phyloP scores from a whole-genome alignment of 2,797 vertebrate genomes.

The Thaleichthys pacificus region DNA sequence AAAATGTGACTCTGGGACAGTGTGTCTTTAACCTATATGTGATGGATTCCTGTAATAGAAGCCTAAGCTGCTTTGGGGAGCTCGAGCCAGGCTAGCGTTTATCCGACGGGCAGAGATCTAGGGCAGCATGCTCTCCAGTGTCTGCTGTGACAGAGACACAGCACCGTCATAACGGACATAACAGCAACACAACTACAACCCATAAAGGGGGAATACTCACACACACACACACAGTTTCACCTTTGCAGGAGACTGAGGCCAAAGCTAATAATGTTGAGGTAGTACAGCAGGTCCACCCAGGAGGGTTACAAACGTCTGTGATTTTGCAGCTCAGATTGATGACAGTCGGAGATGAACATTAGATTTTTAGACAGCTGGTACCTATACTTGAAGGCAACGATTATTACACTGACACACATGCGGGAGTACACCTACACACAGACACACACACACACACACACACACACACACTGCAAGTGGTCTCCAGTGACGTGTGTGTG shows the following conservation, averaged over 20 bases:
- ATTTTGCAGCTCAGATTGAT: background rate
- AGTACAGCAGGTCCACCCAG: background rate
- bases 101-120: constrained; percentile 40
- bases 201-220: background rate
- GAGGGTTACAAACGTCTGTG: background rate
- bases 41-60: constrained; percentile 35
- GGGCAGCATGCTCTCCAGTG: constrained; percentile 29
- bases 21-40: constrained; percentile 37
- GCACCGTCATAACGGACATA: background rate
- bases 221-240: background rate
- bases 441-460: constrained; percentile 7
- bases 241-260: background rate
- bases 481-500: background rate
- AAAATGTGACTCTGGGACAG: constrained; percentile 26
- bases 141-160: background rate
- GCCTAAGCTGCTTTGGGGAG: constrained; percentile 49
- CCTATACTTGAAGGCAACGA: background rate
- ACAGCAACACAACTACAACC: background rate
- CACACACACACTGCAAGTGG: constrained; percentile 2
- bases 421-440: background rate
- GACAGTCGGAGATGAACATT: background rate
- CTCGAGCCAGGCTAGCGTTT: constrained; percentile 20
- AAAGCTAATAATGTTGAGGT: no score
- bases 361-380: background rate
- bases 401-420: background rate